Percentiles rank a stretch among this genome's conserved stretches.
Evolutionary conservation across 2,888 invertebrate species (phyloP).

Genomic region (Coelinius sp.): DNA sequence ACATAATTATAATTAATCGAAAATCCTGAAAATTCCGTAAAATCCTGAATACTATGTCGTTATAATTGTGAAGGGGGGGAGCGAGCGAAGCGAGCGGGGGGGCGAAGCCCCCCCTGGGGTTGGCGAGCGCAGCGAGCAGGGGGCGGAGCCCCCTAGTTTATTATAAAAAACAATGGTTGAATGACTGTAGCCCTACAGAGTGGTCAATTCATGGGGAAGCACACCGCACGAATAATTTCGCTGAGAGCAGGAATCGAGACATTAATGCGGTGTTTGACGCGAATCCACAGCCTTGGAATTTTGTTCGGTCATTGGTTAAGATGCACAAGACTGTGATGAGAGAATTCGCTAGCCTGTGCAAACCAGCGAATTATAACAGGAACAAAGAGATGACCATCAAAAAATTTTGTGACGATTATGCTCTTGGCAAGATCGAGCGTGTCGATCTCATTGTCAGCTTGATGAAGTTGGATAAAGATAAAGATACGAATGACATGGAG

Average conservation of each 20-base stretch:
- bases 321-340: background rate
- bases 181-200: background rate
- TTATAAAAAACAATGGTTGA: background rate
- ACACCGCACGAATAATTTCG: background rate
- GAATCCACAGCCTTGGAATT: background rate
- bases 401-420: background rate
- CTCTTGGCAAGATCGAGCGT: too few relatives aligned
- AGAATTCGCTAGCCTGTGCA: background rate
- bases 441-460: background rate
- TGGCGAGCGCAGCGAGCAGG: too few relatives aligned
- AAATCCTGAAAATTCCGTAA: too few relatives aligned
- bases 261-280: background rate
- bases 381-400: background rate
- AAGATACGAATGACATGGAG: background rate
- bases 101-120: too few relatives aligned
- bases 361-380: background rate
- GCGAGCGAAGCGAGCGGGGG: too few relatives aligned
- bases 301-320: background rate
- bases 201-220: background rate
- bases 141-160: too few relatives aligned
- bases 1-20: too few relatives aligned
- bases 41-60: too few relatives aligned
- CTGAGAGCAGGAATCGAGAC: background rate
- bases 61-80: too few relatives aligned
- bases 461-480: background rate